A percentile compares a stretch with the other conserved stretches of the same genome.
These are phyloP conservation scores for Pseudomyrmex cubaensis DNA, from an alignment of 1,140 invertebrate genomes.

Conservation along the genomic window DNA sequence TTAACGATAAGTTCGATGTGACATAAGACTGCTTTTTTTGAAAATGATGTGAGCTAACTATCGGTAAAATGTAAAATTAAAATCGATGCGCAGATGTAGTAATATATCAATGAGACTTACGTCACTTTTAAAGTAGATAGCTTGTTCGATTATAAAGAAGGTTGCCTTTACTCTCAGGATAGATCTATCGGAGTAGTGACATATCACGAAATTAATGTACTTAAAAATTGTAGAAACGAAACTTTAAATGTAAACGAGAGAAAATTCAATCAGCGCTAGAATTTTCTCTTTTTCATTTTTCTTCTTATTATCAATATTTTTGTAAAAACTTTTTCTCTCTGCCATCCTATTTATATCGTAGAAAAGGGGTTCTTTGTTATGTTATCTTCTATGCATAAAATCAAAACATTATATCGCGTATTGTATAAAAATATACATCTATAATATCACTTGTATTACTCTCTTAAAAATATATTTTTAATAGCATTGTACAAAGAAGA, in stretches of 20 bases:
- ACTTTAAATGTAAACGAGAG: background rate
- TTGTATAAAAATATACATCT: conserved; percentile 60
- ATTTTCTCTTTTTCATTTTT: conserved; percentile 25
- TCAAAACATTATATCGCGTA: conserved; percentile 32
- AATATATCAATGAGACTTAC: background rate
- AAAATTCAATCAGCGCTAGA: conserved; percentile 4
- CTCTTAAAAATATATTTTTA: background rate
- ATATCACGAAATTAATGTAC: conserved; percentile 33
- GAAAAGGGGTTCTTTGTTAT: background rate
- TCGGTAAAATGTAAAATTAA: background rate
- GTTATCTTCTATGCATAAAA: conserved; percentile 35
- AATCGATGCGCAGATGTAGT: background rate
- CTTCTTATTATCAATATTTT: conserved; percentile 1
- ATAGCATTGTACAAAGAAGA: conserved; percentile 29
- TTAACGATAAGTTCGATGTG: conserved; percentile 22
- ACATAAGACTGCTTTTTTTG: background rate
- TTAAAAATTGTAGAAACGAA: background rate
- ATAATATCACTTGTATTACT: conserved; percentile 10
- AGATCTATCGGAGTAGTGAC: conserved; percentile 16
- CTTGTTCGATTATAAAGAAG: conserved; percentile 3
- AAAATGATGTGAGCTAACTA: background rate
- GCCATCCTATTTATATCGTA: conserved; percentile 50
- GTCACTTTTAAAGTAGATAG: background rate
- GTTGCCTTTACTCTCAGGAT: conserved; percentile 39
- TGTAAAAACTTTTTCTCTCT: background rate